Evolutionary conservation across 2,113 vertebrate genomes (phyloP).

Genomic region (Xiphias gladius): DNA sequence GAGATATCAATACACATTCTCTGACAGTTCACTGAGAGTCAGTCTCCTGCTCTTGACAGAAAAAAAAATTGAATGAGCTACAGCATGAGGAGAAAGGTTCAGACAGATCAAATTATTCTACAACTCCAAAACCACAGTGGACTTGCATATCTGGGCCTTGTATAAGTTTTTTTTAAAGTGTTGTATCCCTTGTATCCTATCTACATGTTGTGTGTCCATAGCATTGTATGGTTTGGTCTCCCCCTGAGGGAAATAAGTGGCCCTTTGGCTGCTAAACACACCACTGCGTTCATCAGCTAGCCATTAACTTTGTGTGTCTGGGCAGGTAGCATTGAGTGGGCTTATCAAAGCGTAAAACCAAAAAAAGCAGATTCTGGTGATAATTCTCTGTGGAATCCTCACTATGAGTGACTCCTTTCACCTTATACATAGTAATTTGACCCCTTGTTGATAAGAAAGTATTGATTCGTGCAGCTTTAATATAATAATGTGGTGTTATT

Average conservation of each 20-base stretch:
- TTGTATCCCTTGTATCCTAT: background rate
- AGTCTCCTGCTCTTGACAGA: slow-evolving; percentile 1
- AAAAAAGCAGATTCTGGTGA: background rate
- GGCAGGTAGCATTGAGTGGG: background rate
- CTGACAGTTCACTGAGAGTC: slow-evolving; percentile 42
- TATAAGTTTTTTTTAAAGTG: background rate
- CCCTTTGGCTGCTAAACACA: background rate
- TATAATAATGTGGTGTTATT: background rate
- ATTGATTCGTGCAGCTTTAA: background rate
- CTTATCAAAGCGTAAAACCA: background rate
- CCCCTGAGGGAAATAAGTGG: background rate
- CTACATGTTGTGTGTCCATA: background rate
- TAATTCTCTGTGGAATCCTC: background rate
- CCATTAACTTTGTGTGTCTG: background rate
- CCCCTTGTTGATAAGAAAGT: background rate
- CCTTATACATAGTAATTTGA: background rate
- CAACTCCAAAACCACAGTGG: slow-evolving; percentile 9
- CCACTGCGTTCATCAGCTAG: background rate
- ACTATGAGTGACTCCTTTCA: background rate
- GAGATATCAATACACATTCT: slow-evolving; percentile 50
- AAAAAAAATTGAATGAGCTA: slow-evolving; percentile 2
- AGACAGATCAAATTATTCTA: slow-evolving; percentile 1
- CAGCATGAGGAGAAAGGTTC: slow-evolving; percentile 1
- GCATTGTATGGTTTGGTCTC: background rate
- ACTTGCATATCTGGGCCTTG: background rate